Evolutionary conservation across 2,113 vertebrate species (phyloP).

Genomic region (Lagopus muta): DNA sequence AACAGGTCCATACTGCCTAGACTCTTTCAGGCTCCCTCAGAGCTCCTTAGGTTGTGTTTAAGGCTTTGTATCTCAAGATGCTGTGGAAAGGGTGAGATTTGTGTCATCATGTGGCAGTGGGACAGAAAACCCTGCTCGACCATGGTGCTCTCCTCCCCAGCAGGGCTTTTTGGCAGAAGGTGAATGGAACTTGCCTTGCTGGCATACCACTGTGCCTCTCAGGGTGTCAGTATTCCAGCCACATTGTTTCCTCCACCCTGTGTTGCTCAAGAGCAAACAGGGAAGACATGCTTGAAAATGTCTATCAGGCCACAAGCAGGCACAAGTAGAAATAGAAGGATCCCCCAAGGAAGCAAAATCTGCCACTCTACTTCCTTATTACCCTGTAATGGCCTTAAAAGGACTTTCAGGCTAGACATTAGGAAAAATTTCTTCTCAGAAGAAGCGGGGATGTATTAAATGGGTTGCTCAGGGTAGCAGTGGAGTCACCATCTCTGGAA

Average conservation of each 20-base stretch:
- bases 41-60: background rate
- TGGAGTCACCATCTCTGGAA: too few species aligned
- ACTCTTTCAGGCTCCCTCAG: background rate
- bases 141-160: rapidly evolving
- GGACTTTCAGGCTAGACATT: too few species aligned
- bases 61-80: background rate
- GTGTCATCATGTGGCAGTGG: rapidly evolving
- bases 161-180: background rate
- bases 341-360: background rate
- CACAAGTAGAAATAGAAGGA: rapidly evolving
- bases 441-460: too few species aligned
- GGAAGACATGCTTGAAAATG: background rate
- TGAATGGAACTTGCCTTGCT: rapidly evolving
- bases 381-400: rapidly evolving
- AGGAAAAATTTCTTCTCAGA: too few species aligned
- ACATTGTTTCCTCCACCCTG: background rate
- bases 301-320: background rate
- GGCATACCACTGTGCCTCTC: background rate
- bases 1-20: background rate
- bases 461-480: too few species aligned
- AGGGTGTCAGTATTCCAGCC: background rate
- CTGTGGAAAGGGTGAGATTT: background rate
- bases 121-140: background rate
- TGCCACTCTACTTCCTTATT: rapidly evolving
- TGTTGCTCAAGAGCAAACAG: background rate